Conservation (phyloP, 1,140 invertebrate species). For the Hyles euphorbiae region DNA sequence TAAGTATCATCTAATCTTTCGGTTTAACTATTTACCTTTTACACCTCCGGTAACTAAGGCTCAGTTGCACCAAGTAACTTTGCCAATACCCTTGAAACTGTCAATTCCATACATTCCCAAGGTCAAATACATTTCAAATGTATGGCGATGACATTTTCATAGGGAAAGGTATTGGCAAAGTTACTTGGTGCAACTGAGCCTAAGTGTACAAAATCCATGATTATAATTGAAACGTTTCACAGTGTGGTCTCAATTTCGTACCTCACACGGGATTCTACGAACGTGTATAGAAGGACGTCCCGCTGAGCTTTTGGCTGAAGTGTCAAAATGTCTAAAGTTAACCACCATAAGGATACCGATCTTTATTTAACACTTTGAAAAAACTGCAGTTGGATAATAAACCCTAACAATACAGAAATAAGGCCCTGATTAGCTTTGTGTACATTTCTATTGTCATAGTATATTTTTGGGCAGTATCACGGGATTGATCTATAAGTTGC, state of each 20-base stretch:
- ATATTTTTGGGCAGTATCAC: slow-evolving; percentile 49
- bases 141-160: too few species aligned
- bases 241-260: slow-evolving; percentile 53
- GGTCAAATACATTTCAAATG: too few species aligned
- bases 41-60: neutral
- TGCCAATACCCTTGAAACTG: too few species aligned
- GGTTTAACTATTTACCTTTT: too few species aligned
- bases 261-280: slow-evolving; percentile 64
- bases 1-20: too few species aligned
- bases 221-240: slow-evolving; percentile 56
- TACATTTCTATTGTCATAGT: slow-evolving; percentile 7
- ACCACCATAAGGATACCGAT: slow-evolving; percentile 47
- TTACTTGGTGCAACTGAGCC: too few species aligned
- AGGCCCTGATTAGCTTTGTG: slow-evolving; percentile 4
- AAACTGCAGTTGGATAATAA: slow-evolving; percentile 9
- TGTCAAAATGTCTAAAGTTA: slow-evolving; percentile 66
- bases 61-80: too few species aligned
- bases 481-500: slow-evolving; percentile 43
- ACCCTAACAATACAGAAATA: slow-evolving; percentile 19
- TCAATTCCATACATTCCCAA: too few species aligned
- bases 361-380: slow-evolving; percentile 9
- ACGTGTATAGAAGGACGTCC: slow-evolving; percentile 55
- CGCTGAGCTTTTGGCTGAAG: slow-evolving; percentile 65
- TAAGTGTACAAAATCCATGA: neutral
- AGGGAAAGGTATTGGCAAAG: too few species aligned